Evolutionary conservation across 2,113 vertebrate genomes (phyloP).

Genomic region (Sylvilagus bachmani): DNA sequence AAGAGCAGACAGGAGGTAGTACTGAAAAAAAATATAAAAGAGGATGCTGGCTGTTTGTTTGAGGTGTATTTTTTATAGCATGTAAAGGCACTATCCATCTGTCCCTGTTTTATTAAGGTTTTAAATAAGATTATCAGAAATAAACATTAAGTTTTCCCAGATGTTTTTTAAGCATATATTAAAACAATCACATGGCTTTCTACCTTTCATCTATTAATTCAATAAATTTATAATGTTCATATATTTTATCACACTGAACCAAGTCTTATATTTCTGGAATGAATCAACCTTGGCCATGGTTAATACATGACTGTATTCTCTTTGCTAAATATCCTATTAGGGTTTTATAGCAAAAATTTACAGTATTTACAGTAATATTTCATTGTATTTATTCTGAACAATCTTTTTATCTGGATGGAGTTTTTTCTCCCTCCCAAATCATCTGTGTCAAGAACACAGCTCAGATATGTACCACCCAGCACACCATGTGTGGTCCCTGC

Average conservation of each 20-base stretch:
- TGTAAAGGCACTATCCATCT: slow-evolving; percentile 37
- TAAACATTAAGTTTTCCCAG: slow-evolving; percentile 35
- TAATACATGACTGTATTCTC: background rate
- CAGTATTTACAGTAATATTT: background rate
- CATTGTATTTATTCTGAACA: slow-evolving; percentile 46
- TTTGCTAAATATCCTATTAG: slow-evolving; percentile 34
- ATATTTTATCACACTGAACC: slow-evolving; percentile 17
- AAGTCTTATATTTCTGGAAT: slow-evolving; percentile 37
- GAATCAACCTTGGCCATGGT: background rate
- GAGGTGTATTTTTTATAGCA: slow-evolving; percentile 16
- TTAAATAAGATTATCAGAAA: slow-evolving; percentile 47
- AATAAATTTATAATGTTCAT: slow-evolving; percentile 17
- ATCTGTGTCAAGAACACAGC: slow-evolving; percentile 8
- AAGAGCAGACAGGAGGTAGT: slow-evolving; percentile 31
- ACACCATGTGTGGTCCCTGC: background rate
- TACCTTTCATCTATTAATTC: slow-evolving; percentile 43
- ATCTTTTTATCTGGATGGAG: background rate
- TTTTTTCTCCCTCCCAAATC: slow-evolving; percentile 21
- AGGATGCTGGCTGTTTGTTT: slow-evolving; percentile 47
- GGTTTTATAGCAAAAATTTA: background rate
- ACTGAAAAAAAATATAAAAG: slow-evolving; percentile 42
- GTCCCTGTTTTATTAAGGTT: slow-evolving; percentile 48
- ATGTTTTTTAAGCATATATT: background rate
- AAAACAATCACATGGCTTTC: slow-evolving; percentile 47
- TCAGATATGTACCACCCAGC: background rate